Percentiles rank a stretch among this genome's conserved stretches.
Conservation (phyloP, 2,888 invertebrate species). For the Xylophagus ater region DNA sequence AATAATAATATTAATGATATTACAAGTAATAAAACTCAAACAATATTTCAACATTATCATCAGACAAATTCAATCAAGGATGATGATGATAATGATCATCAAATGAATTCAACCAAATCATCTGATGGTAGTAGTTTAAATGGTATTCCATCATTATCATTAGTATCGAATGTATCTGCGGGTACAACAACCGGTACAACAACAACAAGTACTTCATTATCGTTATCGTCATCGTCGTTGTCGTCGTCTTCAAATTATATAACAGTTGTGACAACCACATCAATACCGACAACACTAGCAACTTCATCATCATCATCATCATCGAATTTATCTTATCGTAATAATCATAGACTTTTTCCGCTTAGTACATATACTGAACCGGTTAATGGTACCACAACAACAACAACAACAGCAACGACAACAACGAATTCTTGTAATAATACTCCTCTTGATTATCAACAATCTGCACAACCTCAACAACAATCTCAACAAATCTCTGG, state of each 20-base stretch:
- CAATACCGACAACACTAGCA: constrained; percentile 14
- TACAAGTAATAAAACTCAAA: constrained; percentile 9
- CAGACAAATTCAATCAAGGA: no score
- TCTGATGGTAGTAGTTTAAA: no score
- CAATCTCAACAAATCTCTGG: no score
- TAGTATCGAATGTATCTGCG: background rate
- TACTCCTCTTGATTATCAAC: no score
- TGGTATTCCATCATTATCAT: background rate
- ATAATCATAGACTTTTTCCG: constrained; percentile 50
- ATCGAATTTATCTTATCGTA: constrained; percentile 30
- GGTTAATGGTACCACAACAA: constrained; percentile 29
- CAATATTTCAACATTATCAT: background rate
- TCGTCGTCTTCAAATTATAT: constrained; percentile 16
- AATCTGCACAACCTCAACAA: background rate
- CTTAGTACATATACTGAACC: constrained; percentile 57
- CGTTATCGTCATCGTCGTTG: constrained; percentile 17
- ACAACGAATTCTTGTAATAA: no score
- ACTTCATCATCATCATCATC: constrained; percentile 3
- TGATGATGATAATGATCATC: no score
- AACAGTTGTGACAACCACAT: constrained; percentile 13
- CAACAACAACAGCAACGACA: constrained; percentile 12
- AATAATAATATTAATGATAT: constrained; percentile 7
- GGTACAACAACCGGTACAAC: constrained; percentile 2
- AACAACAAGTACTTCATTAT: constrained; percentile 1
- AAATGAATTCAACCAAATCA: constrained; percentile 14